Base-by-base conservation (phyloP, 2,797 vertebrate genomes). In the Aphelocoma californica region DNA sequence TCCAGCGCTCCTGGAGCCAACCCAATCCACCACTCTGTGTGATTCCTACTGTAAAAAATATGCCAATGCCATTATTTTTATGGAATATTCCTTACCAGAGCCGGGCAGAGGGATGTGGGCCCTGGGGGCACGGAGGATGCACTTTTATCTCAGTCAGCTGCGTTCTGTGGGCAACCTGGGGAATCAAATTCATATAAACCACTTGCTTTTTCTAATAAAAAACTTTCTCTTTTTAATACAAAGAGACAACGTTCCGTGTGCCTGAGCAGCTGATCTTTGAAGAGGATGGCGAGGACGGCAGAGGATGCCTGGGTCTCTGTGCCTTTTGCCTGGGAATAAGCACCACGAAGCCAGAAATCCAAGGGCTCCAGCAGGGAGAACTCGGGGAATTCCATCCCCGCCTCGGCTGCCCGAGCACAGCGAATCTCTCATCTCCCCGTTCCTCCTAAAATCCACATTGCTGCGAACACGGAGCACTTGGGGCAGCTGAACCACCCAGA, bases 381-480 rank as follows among this genome's bases (percentile, higher is more conserved):
- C 56, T 29, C 7, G 0, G 47, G 53, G 74, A 50, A 85, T 75
- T 71, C 82, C 42, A 47, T 7, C 21, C 32, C 60, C 29, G 10
- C 36, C 80, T 16, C 32, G 11, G 42, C 71, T 34, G 34, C 58
- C 75, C 14, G 0, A 38, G 26, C 4, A 2, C 75, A 29, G 81
- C 23, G 18, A 10, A 40, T 4, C 18, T 14, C 82, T 57, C 75
- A 21, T 12, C 34, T 10, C 24, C 16, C 6, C 8, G 1, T 11
- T n/a, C 23, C 85, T n/a, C 34, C 80, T 1, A 0, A 88, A 70
- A 56, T 2, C 60, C 85, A 9, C 45, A 0, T 4, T 7, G 17
- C 67, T 38, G 64, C 7, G 5, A 9, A 1, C 24, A 10, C 34
- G 1, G 70, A 45, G 65, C 47, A 0, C 12, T 0, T 0, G 60